Evolutionary conservation across 2,797 vertebrate species (phyloP).

Genomic region (Gallinago nigripennis): DNA sequence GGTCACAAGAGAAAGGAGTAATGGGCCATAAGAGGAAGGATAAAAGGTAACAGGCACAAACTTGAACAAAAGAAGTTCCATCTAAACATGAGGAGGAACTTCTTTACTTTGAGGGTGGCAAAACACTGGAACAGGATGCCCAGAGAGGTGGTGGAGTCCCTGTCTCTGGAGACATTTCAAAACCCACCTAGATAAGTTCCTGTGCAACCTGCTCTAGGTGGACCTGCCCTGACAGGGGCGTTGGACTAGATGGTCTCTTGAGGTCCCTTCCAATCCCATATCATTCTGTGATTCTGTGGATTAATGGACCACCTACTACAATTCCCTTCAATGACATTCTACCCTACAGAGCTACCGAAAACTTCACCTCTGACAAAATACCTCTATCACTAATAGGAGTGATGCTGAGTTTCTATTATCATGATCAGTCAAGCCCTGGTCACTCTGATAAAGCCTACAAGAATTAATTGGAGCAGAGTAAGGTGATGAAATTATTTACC

Average conservation of each 20-base stretch:
- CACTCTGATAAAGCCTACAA: not conserved
- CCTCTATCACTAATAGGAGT: not conserved
- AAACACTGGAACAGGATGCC: too few relatives aligned
- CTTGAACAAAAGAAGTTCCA: too few relatives aligned
- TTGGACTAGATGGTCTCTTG: too few relatives aligned
- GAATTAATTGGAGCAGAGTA: not conserved
- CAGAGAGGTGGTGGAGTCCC: too few relatives aligned
- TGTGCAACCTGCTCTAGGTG: too few relatives aligned
- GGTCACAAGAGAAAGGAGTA: not conserved
- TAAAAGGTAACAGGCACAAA: too few relatives aligned
- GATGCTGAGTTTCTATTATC: not conserved
- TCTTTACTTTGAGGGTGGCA: too few relatives aligned
- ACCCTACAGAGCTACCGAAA: not conserved
- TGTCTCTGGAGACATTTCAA: too few relatives aligned
- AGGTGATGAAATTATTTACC: not conserved
- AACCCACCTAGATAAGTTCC: too few relatives aligned
- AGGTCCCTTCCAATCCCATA: too few relatives aligned
- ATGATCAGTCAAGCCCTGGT: not conserved
- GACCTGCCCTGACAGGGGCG: too few relatives aligned
- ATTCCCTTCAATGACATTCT: not conserved
- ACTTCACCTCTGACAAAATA: not conserved
- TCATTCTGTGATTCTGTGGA: not conserved
- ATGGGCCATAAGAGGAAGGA: not conserved
- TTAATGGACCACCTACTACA: not conserved
- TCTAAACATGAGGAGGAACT: too few relatives aligned